Conservation (phyloP, 2,113 vertebrate genomes). For the Argyrosomus japonicus region DNA sequence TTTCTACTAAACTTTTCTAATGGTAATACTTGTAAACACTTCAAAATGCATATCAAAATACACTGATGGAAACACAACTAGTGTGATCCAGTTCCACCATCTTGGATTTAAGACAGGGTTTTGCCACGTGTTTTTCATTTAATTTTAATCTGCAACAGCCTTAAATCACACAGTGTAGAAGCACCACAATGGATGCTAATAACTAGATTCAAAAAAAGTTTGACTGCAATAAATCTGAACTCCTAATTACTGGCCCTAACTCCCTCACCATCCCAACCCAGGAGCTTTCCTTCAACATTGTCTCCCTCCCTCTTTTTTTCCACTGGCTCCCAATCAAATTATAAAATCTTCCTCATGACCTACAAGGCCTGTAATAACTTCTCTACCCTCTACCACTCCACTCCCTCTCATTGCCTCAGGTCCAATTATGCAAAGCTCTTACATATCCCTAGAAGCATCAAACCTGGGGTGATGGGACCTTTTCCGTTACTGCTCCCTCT, state of each 20-base stretch:
- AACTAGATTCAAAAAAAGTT: background rate
- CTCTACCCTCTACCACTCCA: background rate
- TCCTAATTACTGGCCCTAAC: conserved; percentile 1
- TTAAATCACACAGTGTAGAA: background rate
- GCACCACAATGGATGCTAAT: background rate
- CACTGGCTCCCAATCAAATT: conserved; percentile 9
- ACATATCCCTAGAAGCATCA: background rate
- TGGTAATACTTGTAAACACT: too few relatives aligned
- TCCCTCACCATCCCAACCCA: background rate
- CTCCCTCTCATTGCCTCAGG: background rate
- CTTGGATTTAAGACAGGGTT: too few relatives aligned
- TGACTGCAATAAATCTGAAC: background rate
- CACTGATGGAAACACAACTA: too few relatives aligned
- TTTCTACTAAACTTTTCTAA: too few relatives aligned
- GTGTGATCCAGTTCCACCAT: too few relatives aligned
- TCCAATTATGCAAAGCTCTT: conserved; percentile 20
- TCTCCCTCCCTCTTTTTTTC: background rate
- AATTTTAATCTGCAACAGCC: too few relatives aligned
- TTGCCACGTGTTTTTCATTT: too few relatives aligned
- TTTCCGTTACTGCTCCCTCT: background rate
- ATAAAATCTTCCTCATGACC: conserved; percentile 32
- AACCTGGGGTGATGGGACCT: background rate
- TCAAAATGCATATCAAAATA: too few relatives aligned
- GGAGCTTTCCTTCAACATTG: background rate
- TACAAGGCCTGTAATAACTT: conserved; percentile 3